Percentiles rank a stretch among this genome's conserved stretches.
Conservation (phyloP, 2,888 invertebrate genomes). For the Rugalucina vietnamica region DNA sequence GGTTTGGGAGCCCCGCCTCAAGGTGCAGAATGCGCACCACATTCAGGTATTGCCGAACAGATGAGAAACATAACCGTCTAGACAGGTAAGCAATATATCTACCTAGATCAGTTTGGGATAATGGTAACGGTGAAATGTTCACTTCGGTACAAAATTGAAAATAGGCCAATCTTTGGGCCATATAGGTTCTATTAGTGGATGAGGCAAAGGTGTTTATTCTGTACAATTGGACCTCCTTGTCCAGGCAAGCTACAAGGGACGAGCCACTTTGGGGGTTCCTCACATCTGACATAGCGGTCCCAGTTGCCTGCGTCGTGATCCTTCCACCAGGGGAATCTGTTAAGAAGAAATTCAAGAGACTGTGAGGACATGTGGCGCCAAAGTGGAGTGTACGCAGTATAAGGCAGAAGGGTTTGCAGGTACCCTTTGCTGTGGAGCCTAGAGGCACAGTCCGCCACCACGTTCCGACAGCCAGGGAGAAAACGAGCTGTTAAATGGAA, state of each 20-base stretch:
- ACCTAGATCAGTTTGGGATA: neutral
- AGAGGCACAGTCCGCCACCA: constrained; percentile 12
- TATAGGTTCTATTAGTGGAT: neutral
- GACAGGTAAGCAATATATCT: constrained; percentile 3
- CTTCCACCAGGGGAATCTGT: neutral
- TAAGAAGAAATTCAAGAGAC: neutral
- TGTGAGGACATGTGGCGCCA: neutral
- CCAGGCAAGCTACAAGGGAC: neutral
- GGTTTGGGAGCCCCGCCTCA: neutral
- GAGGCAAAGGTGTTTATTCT: neutral
- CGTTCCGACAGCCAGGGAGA: neutral
- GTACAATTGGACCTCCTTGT: neutral
- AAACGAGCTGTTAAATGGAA: constrained; percentile 6
- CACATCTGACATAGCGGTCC: neutral
- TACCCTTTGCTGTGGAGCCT: neutral
- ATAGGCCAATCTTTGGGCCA: neutral
- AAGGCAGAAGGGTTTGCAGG: neutral
- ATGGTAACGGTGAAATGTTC: neutral
- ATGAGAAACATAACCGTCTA: neutral
- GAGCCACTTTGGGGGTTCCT: neutral
- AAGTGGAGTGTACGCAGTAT: neutral
- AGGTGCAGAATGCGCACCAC: neutral
- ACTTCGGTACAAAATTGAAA: neutral
- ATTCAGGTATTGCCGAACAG: neutral
- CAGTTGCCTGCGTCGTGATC: neutral